Evolutionary conservation across 2,888 invertebrate species (phyloP), one percentile per base, ranked within the genome.

Genomic region (Drosophila nr. medialis): DNA sequence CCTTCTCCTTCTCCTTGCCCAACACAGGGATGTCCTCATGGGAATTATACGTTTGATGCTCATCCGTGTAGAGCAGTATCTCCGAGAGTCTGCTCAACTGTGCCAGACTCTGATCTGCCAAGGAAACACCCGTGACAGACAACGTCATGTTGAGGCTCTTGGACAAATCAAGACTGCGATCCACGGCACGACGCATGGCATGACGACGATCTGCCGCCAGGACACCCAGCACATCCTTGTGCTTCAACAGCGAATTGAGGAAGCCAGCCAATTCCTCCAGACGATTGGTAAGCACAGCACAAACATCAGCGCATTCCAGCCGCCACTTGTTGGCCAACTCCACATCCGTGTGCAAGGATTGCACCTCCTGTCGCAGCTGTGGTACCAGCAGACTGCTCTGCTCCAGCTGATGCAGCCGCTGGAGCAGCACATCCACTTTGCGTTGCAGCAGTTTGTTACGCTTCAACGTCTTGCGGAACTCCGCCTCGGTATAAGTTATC

Each of bases 261-360:
- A 95, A 95, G 18, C 94, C 93, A 0, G 95, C 95, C 50, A 95
- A 89, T 83, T 95, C 95, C 78, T 95, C 94, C 6, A 95, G 86
- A 0, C 95, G 94, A 36, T 91, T 93, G 27, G 94, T 94, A 10
- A 95, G 90, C 49, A 94, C 89, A 2, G 81, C 69, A 75, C 93
- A 93, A 2, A 93, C 90, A 61, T 93, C 92, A 0, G 90, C 86
- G 64, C 92, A 93, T 64, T 93, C 92, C 6, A 81, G 83, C 2
- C 92, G 91, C 91, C 91, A 92, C 64, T 89, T 91, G 54, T 92
- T 90, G 0, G 92, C 90, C 13, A 77, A 81, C 21, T 92, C 92
- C 11, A 90, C 81, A 34, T 93, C 91, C 0, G 75, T 65, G 32
- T 87, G 89, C 13, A 91, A 90, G 27, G 88, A 76, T 50, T 85